Base-by-base conservation (phyloP, 2,797 vertebrate species). In the Acipenser transmontanus region DNA sequence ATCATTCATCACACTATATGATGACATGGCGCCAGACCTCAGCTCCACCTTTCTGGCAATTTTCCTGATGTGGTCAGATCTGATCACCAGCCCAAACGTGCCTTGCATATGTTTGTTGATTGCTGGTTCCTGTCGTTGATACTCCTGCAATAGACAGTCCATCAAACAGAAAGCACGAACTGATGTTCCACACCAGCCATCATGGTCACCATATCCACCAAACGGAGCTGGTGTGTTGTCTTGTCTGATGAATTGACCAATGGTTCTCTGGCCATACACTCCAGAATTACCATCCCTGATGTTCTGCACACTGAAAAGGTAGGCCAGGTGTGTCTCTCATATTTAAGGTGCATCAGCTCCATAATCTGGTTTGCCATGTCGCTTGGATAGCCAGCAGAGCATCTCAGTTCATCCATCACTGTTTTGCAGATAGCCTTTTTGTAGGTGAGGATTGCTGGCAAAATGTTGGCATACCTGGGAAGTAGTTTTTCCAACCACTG, bases 21-120 rank as follows among this genome's bases (percentile, higher is more conserved):
- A 65, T 11, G 71, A 74, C 73, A 74, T 69, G 7, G 62, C 59
- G 7, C 69, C 69, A 1, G 73, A 75, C 63, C 69, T n/a, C 8
- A 74, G 59, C 1, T 61, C 64, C 17, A 76, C 70, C 8, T 78
- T 76, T 61, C 62, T 67, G 2, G 68, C 62, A 13, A 77, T 63
- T 51, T 73, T 69, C 0, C 50, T 8, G 6, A 50, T 77, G 65
- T 74, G 73, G 59, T 77, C 69, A 14, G 70, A 72, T 2, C 69
- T 61, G 13, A 72, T 65, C 1, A 47, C 14, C 6, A 65, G 34
- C 6, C 49, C 73, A 72, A 69, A 72, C 2, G 65, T 67, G 60
- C 70, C 67, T 1, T 17, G 17, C 17, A 17, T 17, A 17, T 1
- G 1, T 17, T 17, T 17, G 17, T 1, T 17, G 17, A 17, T 17